Conservation (phyloP, 2,797 vertebrate genomes). For the Clangula hyemalis region DNA sequence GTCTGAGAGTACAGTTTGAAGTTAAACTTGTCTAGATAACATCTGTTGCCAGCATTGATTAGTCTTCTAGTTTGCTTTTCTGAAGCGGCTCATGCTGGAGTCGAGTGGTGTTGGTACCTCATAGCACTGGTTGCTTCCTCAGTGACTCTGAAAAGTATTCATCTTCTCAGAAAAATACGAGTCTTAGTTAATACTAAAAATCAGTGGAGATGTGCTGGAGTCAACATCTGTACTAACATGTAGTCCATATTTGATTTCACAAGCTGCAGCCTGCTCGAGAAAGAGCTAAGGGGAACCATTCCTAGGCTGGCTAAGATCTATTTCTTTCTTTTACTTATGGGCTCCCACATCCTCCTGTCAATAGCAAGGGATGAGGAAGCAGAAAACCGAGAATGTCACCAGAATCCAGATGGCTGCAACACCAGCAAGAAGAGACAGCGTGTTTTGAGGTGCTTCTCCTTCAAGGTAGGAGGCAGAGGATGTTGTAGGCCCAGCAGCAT, state of each 20-base stretch:
- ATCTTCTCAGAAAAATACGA: neutral
- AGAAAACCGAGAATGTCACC: neutral
- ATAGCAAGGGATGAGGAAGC: neutral
- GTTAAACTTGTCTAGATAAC: slow-evolving; percentile 7
- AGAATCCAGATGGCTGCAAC: neutral
- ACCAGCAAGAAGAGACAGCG: neutral
- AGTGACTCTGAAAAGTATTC: neutral
- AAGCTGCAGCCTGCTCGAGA: neutral
- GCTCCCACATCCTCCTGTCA: neutral
- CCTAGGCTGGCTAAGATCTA: neutral
- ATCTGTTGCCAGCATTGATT: neutral
- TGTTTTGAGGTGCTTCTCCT: neutral
- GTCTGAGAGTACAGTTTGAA: slow-evolving; percentile 22
- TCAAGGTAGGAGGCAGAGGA: neutral
- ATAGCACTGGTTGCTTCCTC: neutral
- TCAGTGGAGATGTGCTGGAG: neutral
- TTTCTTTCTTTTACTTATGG: neutral
- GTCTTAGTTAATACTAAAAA: neutral
- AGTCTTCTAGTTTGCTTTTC: neutral
- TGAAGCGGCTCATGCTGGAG: neutral
- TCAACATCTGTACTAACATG: neutral
- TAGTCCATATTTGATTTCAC: neutral
- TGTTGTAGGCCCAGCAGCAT: neutral
- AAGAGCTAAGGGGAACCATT: neutral
- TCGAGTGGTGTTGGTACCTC: neutral